phyloP scores from a whole-genome alignment of 1,140 invertebrate species.

The Psix sp. region DNA sequence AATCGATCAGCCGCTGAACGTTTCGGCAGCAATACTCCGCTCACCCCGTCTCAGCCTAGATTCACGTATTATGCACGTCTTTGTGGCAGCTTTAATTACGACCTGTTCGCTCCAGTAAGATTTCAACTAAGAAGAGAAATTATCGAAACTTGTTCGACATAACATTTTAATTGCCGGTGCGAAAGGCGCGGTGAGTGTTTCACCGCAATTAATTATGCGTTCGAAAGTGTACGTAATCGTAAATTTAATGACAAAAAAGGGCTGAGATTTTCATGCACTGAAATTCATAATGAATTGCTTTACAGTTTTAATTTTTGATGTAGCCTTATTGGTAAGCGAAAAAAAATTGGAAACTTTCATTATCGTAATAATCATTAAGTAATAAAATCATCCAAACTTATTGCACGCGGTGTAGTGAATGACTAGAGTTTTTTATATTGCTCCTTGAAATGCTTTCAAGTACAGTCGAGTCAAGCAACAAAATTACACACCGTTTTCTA shows the following conservation, averaged over 20 bases:
- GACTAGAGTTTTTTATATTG: too few relatives aligned
- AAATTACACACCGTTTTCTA: too few relatives aligned
- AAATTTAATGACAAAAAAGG: constrained; percentile 38
- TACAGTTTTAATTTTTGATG: too few relatives aligned
- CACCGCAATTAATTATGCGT: constrained; percentile 44
- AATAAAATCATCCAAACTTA: too few relatives aligned
- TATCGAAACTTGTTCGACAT: constrained; percentile 51
- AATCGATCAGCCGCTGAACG: constrained; percentile 50
- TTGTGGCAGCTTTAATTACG: constrained; percentile 47
- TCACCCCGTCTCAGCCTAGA: background rate
- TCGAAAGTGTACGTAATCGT: constrained; percentile 35
- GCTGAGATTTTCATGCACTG: constrained; percentile 10
- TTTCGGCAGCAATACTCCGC: constrained; percentile 28
- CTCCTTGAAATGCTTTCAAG: too few relatives aligned
- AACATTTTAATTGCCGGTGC: constrained; percentile 41
- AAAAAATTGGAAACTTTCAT: too few relatives aligned
- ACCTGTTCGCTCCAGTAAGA: constrained; percentile 29
- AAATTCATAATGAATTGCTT: too few relatives aligned
- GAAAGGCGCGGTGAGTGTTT: constrained; percentile 13
- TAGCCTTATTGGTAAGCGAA: too few relatives aligned
- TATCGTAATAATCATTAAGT: too few relatives aligned
- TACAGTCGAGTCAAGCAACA: too few relatives aligned
- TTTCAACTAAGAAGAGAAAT: constrained; percentile 35
- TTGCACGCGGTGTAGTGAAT: too few relatives aligned
- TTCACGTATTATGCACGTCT: constrained; percentile 36